Percentiles rank a stretch among this genome's conserved stretches.
Conservation (phyloP, 2,113 vertebrate species). For the Nipponia nippon region DNA sequence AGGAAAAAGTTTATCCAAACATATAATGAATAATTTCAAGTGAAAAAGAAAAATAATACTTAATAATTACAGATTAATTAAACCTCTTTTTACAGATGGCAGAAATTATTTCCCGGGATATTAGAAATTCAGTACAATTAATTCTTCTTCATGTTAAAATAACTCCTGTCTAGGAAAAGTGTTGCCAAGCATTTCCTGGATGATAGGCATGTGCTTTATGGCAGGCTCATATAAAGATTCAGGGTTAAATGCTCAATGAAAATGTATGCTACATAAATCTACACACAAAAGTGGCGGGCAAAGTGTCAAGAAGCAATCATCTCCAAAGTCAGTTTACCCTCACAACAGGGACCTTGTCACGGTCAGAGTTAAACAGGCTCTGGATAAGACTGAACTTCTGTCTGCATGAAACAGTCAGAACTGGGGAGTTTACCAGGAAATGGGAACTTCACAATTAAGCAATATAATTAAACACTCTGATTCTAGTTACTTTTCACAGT, state of each 20-base stretch:
- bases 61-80: background rate
- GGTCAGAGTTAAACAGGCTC: constrained; percentile 31
- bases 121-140: background rate
- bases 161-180: background rate
- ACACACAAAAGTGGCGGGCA: constrained; percentile 11
- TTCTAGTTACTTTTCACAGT: background rate
- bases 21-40: constrained; percentile 2
- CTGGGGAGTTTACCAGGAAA: background rate
- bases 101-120: constrained; percentile 21
- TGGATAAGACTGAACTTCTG: background rate
- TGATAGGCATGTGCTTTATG: constrained; percentile 39
- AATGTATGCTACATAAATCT: constrained; percentile 57
- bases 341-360: constrained; percentile 32
- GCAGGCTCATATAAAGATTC: constrained; percentile 42
- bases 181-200: constrained; percentile 34
- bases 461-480: background rate
- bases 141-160: constrained; percentile 30
- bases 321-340: constrained; percentile 54
- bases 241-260: constrained; percentile 63
- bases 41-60: constrained; percentile 17
- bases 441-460: background rate
- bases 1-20: background rate
- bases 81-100: background rate
- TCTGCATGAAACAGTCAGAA: background rate
- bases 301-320: constrained; percentile 61